Base-by-base conservation (phyloP, 2,888 invertebrate genomes). In the Nymphalis c-album region DNA sequence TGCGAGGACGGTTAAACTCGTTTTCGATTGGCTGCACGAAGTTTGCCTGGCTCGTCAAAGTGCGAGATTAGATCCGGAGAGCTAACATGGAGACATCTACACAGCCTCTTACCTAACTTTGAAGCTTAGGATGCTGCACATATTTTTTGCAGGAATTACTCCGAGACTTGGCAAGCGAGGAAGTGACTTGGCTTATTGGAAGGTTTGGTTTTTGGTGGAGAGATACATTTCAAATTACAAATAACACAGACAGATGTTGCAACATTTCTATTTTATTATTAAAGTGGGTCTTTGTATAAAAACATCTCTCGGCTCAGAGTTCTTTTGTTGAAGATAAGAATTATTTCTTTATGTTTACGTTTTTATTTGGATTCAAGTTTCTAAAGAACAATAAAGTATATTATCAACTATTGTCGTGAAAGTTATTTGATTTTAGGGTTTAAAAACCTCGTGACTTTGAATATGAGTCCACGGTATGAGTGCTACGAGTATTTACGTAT, bases 141-240 rank as follows among this genome's bases (percentile, higher is more conserved):
- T 72, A 70, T 70, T 72, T 72, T 69, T 69, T 69, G 68, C 50
- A 26, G 64, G 68, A 69, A 72, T 69, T 63, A 70, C 67, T 69
- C 35, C 62, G 63, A 64, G 68, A 64, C 67, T 60, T 62, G 67
- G 62, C 64, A 63, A 40, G 20, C 20, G 22, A 48, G 48, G 68
- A 62, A 62, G 68, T 63, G 40, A 40, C 40, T 40, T 40, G 40
- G 40, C 40, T 40, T 13, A 13, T 13, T 13, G 10, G 40, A 68
- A 61, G 61, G 58, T 71, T 64, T 51, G 51, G 64, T 60, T 22
- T 63, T 26, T 63, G n/a, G 58, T 18, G 20, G 58, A 60, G 3
- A 46, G 22, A 55, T 31, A 55, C 18, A 40, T 57, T 57, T 40
- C 40, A 57, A 31, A 17, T 40, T 40, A 35, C 35, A 57, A 35